Evolutionary conservation across 2,113 vertebrate species (phyloP), one percentile per base, ranked within the genome.

Genomic region (Eclectus roratus): DNA sequence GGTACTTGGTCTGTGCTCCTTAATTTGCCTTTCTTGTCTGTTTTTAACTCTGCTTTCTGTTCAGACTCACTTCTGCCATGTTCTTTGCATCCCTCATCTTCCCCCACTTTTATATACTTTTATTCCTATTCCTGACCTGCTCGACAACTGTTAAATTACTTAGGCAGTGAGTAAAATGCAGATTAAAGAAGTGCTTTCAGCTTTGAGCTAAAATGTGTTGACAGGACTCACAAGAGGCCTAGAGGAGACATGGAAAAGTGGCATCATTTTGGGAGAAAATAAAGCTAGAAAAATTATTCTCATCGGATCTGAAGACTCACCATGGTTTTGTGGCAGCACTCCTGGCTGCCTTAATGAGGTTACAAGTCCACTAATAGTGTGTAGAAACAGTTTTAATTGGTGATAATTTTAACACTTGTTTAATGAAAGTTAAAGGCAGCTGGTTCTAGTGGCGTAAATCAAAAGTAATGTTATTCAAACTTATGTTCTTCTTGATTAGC

Each of bases 191-290:
- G 4, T 50, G 41, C 66, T 89, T 94, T 94, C 72, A 88, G 72
- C 68, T 85, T 88, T 85, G 52, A 91, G 72, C 80, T 93, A 66
- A 84, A 95, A 95, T 84, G 77, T 96, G 94, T 97, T 96, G 95
- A 96, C 95, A 97, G 83, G 64, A 80, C 74, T 95, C 80, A 71
- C 60, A 91, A 74, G 85, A 88, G 85, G 39, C 72, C 88, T 74
- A 80, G 56, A 94, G 50, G 69, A 94, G 80, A 71, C 69, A 84
- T 6, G 9, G 80, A 66, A 82, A 92, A 84, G 65, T 68, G 21
- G 65, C 35, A 66, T 73, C 14, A 72, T 96, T 95, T 92, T 78
- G 77, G 85, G 82, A 69, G 43, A 13, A 91, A 79, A 94, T 92
- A 68, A 78, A 80, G 25, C 76, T 77, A 63, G 69, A 93, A 91